Conservation (phyloP, 2,797 vertebrate species). For the Diceros bicornis region DNA sequence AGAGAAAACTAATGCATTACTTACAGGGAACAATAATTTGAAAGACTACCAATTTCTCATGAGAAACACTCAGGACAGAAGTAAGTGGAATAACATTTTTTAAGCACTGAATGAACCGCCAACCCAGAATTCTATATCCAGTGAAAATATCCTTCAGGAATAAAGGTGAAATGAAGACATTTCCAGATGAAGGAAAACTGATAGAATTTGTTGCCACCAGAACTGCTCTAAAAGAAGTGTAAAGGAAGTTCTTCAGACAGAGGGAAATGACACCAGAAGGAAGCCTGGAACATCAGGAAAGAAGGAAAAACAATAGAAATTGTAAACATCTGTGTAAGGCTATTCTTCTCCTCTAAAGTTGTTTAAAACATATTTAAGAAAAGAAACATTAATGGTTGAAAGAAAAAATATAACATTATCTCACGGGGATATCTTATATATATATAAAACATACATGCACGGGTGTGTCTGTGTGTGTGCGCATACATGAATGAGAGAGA, state of each 20-base stretch:
- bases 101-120: not conserved
- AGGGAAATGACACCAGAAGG: not conserved
- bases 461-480: not conserved
- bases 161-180: constrained; percentile 13
- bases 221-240: not conserved
- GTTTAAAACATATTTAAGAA: constrained; percentile 18
- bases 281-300: not conserved
- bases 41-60: not conserved
- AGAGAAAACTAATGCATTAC: not conserved
- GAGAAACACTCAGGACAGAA: not conserved
- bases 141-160: not conserved
- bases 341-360: not conserved
- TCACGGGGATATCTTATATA: not conserved
- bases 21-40: not conserved
- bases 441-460: not conserved
- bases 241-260: constrained; percentile 24
- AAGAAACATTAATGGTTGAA: constrained; percentile 14
- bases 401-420: constrained; percentile 17
- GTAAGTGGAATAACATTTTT: not conserved
- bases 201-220: not conserved
- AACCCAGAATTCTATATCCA: not conserved
- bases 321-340: not conserved
- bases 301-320: constrained; percentile 44
- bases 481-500: no score
- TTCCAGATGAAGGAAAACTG: constrained; percentile 33